Percentiles rank a stretch among this genome's conserved stretches.
phyloP scores from a whole-genome alignment of 2,797 vertebrate species.

The Acestrorhynchus altus region DNA sequence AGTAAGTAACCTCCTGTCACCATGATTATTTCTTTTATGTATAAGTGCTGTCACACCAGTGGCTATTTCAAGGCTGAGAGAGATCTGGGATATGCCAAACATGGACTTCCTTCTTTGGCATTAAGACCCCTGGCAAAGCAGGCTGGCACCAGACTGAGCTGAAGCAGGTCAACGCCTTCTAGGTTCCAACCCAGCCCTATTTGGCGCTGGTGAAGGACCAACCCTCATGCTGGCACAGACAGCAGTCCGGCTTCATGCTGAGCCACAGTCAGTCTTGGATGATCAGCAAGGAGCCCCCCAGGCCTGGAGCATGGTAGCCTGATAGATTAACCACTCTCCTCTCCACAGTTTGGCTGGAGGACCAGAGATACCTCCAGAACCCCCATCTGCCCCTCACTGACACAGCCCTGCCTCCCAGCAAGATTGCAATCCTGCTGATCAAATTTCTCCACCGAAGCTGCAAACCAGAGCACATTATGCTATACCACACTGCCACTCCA shows the following conservation, averaged over 20 bases:
- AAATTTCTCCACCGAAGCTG: conserved; percentile 53
- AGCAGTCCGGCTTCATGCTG: conserved; percentile 70
- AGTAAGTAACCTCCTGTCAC: conserved; percentile 6
- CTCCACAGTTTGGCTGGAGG: conserved; percentile 65
- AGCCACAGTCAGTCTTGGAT: conserved; percentile 76
- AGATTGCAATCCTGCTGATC: conserved; percentile 62
- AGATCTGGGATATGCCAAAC: background rate
- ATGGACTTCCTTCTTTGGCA: conserved; percentile 1
- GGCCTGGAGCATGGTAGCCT: conserved; percentile 69
- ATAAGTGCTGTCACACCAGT: background rate
- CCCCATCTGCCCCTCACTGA: conserved; percentile 77
- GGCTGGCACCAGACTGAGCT: conserved; percentile 56
- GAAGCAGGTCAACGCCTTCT: conserved; percentile 74
- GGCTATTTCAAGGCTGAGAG: background rate
- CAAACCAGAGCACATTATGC: conserved; percentile 32
- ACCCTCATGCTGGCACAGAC: conserved; percentile 72
- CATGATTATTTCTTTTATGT: background rate
- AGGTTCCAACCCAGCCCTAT: conserved; percentile 66
- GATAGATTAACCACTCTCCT: conserved; percentile 77
- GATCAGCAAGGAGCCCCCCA: conserved; percentile 69
- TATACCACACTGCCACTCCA: background rate
- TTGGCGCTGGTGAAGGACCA: conserved; percentile 71
- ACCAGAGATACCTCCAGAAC: conserved; percentile 61
- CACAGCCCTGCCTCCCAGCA: conserved; percentile 66
- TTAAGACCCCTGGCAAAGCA: background rate